Percentiles rank a stretch among this genome's conserved stretches.
Evolutionary conservation across 2,797 vertebrate species (phyloP).

Genomic region (Vireo griseus): DNA sequence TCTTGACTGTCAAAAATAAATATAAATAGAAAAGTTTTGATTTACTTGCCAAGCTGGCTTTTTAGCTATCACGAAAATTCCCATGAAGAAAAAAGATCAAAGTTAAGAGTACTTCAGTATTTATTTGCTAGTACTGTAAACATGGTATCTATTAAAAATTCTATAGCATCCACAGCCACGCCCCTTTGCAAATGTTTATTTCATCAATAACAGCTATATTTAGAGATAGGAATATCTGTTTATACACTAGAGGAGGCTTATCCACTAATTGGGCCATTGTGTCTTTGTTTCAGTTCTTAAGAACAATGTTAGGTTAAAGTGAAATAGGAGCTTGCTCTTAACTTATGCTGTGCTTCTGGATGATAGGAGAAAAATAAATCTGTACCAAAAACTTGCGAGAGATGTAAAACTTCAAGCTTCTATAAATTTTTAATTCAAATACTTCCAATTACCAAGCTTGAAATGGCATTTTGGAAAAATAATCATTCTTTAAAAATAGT

Average conservation of each 20-base stretch:
- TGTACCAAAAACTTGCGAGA: background rate
- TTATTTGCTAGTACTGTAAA: background rate
- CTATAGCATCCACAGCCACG: background rate
- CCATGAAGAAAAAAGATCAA: background rate
- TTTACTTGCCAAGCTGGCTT: conserved; percentile 34
- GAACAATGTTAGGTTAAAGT: background rate
- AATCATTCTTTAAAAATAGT: background rate
- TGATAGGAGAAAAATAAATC: background rate
- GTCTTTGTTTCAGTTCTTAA: background rate
- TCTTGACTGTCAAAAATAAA: conserved; percentile 12
- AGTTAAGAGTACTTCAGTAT: conserved; percentile 13
- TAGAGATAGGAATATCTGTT: background rate
- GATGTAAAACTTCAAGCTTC: background rate
- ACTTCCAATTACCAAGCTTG: background rate
- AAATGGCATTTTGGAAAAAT: background rate
- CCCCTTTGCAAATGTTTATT: background rate
- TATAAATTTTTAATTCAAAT: background rate
- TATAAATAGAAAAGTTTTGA: conserved; percentile 45
- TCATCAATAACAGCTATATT: background rate
- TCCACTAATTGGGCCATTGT: background rate
- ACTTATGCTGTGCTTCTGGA: background rate
- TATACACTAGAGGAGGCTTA: background rate
- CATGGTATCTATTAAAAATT: background rate
- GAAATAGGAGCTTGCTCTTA: background rate
- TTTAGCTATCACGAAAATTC: background rate